phyloP scores from a whole-genome alignment of 2,888 invertebrate genomes.

The Leptopilina syphax region DNA sequence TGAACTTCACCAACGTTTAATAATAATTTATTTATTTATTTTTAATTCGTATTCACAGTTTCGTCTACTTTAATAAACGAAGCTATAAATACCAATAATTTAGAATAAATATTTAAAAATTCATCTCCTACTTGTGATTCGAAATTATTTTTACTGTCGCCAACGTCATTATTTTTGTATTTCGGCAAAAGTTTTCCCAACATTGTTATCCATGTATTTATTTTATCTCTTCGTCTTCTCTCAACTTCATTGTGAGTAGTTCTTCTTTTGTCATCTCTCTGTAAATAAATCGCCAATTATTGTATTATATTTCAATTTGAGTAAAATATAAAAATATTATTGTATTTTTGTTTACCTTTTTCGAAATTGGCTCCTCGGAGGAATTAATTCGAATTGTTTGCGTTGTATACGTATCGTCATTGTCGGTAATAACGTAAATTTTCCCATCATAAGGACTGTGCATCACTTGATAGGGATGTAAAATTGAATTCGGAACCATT shows the following conservation, averaged over 20 bases:
- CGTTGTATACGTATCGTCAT: conserved; percentile 1
- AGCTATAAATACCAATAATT: no score
- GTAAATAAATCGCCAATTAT: not conserved
- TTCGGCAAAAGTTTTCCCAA: conserved; percentile 30
- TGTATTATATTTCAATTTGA: no score
- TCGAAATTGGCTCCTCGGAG: conserved; percentile 7
- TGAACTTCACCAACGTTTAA: no score
- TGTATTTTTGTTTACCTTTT: conserved; percentile 10
- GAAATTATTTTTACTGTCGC: conserved; percentile 17
- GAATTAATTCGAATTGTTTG: conserved; percentile 17
- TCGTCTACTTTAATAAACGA: no score
- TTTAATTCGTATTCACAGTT: no score
- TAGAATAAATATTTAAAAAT: not conserved
- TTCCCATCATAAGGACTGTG: conserved; percentile 16
- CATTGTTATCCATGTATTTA: conserved; percentile 19
- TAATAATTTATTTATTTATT: no score
- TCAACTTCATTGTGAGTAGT: conserved; percentile 35
- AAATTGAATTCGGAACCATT: conserved; percentile 9
- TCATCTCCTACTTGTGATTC: conserved; percentile 16
- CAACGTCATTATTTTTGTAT: conserved; percentile 6
- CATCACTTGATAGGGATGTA: conserved; percentile 16
- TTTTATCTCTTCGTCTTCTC: conserved; percentile 26
- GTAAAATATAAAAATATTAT: no score
- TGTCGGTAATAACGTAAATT: conserved; percentile 16
- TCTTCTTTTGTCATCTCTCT: conserved; percentile 33